A percentile compares a stretch with the other conserved stretches of the same genome.
These are phyloP conservation scores for mouse (Mus musculus) DNA, from an alignment of 2,113 vertebrate genomes.

Conservation along the genomic window DNA sequence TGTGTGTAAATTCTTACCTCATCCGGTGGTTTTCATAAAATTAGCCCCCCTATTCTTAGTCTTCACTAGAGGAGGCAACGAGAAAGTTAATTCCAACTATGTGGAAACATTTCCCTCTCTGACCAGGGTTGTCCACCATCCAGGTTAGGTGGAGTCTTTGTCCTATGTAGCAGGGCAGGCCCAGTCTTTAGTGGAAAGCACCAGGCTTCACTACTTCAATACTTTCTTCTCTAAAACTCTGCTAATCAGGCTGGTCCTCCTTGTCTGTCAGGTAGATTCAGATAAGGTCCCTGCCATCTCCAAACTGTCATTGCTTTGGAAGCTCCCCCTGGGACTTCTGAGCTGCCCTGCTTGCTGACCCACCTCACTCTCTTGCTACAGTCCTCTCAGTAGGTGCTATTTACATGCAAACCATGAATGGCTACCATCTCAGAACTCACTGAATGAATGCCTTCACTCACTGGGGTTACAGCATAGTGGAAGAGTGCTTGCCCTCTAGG, in stretches of 20 bases:
- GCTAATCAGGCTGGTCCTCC: background rate
- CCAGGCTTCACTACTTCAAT: background rate
- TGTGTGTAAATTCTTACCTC: background rate
- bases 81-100: background rate
- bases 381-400: background rate
- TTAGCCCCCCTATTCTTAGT: background rate
- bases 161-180: background rate
- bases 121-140: background rate
- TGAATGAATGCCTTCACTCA: background rate
- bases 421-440: too few species aligned
- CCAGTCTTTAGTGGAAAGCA: background rate
- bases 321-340: background rate
- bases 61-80: background rate
- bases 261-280: background rate
- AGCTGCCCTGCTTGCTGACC: background rate
- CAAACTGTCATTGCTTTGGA: fast-evolving
- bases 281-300: background rate
- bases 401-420: background rate
- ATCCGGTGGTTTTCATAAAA: background rate
- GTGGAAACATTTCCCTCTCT: background rate
- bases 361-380: too few species aligned
- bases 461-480: background rate
- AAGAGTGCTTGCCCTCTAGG: background rate
- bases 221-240: background rate
- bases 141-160: background rate